Base-by-base conservation (phyloP, 2,888 invertebrate genomes). In the Eupithecia exiguata region DNA sequence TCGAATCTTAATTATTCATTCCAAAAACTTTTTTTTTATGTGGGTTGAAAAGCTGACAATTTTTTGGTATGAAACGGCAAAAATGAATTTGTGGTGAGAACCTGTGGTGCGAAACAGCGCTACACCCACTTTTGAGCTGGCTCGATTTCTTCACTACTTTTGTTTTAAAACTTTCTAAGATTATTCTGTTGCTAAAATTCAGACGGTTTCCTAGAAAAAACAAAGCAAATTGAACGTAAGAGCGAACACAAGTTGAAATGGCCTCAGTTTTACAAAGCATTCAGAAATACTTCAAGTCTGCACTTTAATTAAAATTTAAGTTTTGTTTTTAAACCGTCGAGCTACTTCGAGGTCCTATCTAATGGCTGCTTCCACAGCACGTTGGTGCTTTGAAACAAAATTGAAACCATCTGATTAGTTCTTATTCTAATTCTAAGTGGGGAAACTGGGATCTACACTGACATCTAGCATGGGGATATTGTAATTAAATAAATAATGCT, bases 301-400 rank as follows among this genome's bases (percentile, higher is more conserved):
- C 74, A 72, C 81, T 89, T 87, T 89, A 89, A 88, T 89, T 89
- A 90, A 86, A 86, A 84, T 88, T 49, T 53, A 53, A 58, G 58
- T 58, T 89, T 87, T 85, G 83, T 86, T 86, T 87, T 81, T 3
- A 80, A 82, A 83, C 73, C 12, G 53, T 76, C 76, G 72, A 74
- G 78, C 77, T 75, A 79, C 84, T 80, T 83, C 76, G 72, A 74
- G 78, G 77, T 75, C 79, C 84, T 80, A 83, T 81, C 79, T 72
- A 46, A 79, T 79, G 65, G 70, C 49, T 68, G 72, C 70, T 71
- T 70, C 72, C 63, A 40, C 65, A 74, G 30, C 58, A 58, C 25
- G 25, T 1, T 12, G 21, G 58, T 5, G 12, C 12, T 25, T 12
- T 10, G 7, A 53, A 25, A 25, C 58, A 58, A 21, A 43, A 43